Conservation (phyloP, 2,888 invertebrate genomes). For the Acanthococcus lagerstroemiae region DNA sequence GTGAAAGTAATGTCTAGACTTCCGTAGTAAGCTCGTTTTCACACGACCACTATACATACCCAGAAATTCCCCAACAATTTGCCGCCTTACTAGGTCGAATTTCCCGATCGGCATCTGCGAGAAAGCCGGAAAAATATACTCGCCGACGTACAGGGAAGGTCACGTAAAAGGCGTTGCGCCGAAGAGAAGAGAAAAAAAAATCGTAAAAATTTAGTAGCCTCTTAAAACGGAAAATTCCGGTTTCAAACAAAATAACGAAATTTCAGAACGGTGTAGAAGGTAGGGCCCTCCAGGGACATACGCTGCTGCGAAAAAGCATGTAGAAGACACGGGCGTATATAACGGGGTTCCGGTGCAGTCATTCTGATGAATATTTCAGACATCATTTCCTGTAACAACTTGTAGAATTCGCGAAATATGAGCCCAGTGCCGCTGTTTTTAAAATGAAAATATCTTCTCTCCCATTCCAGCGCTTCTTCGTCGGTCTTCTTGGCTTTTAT, state of each 20-base stretch:
- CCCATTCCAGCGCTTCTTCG: too few species aligned
- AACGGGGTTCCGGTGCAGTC: constrained; percentile 3
- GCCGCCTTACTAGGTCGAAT: too few species aligned
- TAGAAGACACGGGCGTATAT: not conserved
- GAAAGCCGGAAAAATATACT: too few species aligned
- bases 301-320: not conserved
- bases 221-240: constrained; percentile 3
- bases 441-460: not conserved
- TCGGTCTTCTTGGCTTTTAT: too few species aligned
- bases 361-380: constrained; percentile 27
- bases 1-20: too few species aligned
- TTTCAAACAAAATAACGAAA: constrained; percentile 19
- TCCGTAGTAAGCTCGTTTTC: too few species aligned
- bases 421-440: not conserved
- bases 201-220: constrained; percentile 16
- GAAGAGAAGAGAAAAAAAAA: constrained; percentile 3
- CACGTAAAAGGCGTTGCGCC: not conserved
- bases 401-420: not conserved
- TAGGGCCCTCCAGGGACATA: constrained; percentile 13
- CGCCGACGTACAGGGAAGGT: not conserved
- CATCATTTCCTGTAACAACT: constrained; percentile 16
- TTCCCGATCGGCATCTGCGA: too few species aligned
- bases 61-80: too few species aligned
- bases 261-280: constrained; percentile 3
- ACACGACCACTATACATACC: too few species aligned